phyloP scores from a whole-genome alignment of 1,140 invertebrate genomes.

The Nomia melanderi region DNA sequence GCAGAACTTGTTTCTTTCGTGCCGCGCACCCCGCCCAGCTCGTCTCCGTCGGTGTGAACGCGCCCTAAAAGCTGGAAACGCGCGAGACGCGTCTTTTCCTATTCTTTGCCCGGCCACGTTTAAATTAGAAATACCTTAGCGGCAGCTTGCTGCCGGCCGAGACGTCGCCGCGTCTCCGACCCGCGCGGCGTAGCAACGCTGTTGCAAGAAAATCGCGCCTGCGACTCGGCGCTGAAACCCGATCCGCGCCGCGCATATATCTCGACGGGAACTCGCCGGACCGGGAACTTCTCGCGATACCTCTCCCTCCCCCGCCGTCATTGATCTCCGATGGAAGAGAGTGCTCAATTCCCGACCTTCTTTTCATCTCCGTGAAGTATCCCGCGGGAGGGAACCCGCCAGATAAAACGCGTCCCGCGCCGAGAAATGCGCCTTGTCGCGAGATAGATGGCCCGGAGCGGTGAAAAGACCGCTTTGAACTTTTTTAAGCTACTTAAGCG shows the following conservation, averaged over 20 bases:
- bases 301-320: too few relatives aligned
- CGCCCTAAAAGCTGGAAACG: constrained; percentile 53
- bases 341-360: too few relatives aligned
- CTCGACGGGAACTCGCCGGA: neutral
- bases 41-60: constrained; percentile 44
- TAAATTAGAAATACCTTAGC: constrained; percentile 65
- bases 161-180: constrained; percentile 10
- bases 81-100: constrained; percentile 47
- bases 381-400: neutral
- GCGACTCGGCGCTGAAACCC: constrained; percentile 4
- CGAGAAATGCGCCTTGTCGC: neutral
- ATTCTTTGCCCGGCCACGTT: constrained; percentile 51
- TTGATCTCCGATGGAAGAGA: neutral
- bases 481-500: constrained; percentile 28
- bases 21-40: constrained; percentile 6
- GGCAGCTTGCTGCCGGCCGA: constrained; percentile 11
- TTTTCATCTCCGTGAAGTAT: neutral
- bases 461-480: neutral
- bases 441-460: neutral
- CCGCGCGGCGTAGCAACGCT: constrained; percentile 35
- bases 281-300: neutral
- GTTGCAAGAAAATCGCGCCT: constrained; percentile 30
- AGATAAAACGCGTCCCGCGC: neutral
- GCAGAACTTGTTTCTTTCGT: neutral
- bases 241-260: neutral